Evolutionary conservation across 2,113 vertebrate genomes (phyloP), one percentile per base, ranked within the genome.

Genomic region (Carettochelys insculpta): DNA sequence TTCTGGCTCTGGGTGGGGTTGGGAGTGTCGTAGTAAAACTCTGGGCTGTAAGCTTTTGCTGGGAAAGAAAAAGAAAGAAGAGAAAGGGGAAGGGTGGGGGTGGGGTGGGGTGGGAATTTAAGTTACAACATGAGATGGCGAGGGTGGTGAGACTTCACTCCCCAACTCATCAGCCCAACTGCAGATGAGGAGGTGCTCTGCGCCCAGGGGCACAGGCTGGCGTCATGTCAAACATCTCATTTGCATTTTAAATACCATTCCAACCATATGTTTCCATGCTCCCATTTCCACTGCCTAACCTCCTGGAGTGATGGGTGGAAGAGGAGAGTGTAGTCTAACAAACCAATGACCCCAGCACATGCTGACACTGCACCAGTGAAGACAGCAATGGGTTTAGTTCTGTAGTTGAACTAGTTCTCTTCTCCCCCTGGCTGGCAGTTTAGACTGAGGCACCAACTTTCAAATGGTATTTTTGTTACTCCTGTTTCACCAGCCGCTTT

Each of bases 1-100:
- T 98, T 99, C 96, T 98, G 97, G 94, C 98, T 98, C 88, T 98
- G 96, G 87, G 99, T 99, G 83, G 99, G 99, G 95, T 99, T 99
- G 53, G 98, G 99, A 83, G 99, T 99, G 96, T 99, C 99, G 81
- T 98, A 99, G 98, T 99, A 99, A 98, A 99, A 99, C 95, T 99
- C 99, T n/a, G 98, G 99, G 89, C 97, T 98, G 96, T 98, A 99
- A 65, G 99, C 99, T 95, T 98, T 98, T 92, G 98, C 99, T 99
- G 96, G 92, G 95, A 27, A 56, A 56, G 25, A 41, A 12, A 27
- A 8, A 9, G 3, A 43, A 31, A 75, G 11, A 77, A 77, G 68
- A 93, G 91, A 95, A 88, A 93, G 41, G 94, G 24, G 93, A 52
- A 92, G 24, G 90, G n/a, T 88, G 61, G 88, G 95, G 86, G 84